These are phyloP conservation scores for Acrobasis repandana DNA, from an alignment of 2,888 invertebrate species.

Conservation along the genomic window DNA sequence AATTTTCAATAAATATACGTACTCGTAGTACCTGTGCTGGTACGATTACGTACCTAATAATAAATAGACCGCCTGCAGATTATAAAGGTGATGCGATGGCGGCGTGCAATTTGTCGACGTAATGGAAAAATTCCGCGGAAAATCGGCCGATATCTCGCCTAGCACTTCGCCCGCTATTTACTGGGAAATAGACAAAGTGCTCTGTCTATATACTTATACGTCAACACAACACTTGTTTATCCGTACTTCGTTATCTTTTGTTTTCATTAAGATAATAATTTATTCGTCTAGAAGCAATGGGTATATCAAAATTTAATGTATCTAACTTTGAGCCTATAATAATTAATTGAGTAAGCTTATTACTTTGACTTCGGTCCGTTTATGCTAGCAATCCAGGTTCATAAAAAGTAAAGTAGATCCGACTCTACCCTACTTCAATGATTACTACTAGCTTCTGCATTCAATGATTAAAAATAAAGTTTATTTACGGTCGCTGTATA, in stretches of 20 bases:
- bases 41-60: slow-evolving; percentile 42
- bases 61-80: slow-evolving; percentile 49
- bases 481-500: no score
- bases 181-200: slow-evolving; percentile 7
- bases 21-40: no score
- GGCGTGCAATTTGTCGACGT: slow-evolving; percentile 69
- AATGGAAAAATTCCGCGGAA: slow-evolving; percentile 80
- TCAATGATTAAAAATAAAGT: background rate
- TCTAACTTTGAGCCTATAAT: no score
- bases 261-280: no score
- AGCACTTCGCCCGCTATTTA: background rate
- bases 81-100: slow-evolving; percentile 44
- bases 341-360: no score
- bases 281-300: no score
- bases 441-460: background rate
- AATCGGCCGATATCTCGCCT: slow-evolving; percentile 53
- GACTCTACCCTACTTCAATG: background rate
- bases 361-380: no score
- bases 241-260: no score
- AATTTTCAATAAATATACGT: slow-evolving; percentile 41
- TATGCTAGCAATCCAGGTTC: no score
- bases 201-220: slow-evolving; percentile 2
- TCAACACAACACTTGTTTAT: no score
- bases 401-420: no score
- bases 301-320: no score